Evolutionary conservation across 2,888 invertebrate species (phyloP), one percentile per base, ranked within the genome.

Genomic region (Cryptus viduatorius): DNA sequence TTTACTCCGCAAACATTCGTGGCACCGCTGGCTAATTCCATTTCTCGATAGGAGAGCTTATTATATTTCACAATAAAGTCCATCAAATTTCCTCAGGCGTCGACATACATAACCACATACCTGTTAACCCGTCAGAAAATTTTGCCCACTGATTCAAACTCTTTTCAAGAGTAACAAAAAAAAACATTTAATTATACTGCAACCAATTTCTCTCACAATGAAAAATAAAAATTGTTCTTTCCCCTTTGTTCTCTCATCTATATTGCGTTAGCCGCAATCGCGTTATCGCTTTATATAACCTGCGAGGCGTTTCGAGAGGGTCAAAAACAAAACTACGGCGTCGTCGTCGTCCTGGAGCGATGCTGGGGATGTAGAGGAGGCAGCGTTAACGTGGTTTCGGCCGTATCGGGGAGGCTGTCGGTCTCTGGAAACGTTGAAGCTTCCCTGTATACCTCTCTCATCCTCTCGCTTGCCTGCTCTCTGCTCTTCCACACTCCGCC

Each of bases 241-340:
- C 44, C 68, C 59, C 69, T 78, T 78, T 72, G 82, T 48, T 65
- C 56, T 4, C 42, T 42, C 50, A 19, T 14, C 65, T 76, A 64
- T 76, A 65, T 50, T 59, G 42, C 64, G 69, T 59, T 71, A 65
- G 48, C 79, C 84, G 67, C 76, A 84, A 84, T 82, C 56, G 65
- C 50, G 69, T 84, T 84, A 84, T 79, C 84, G 75, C 79, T 79
- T 76, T 78, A 78, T 84, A 14, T 37, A 59, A 24, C 42, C 37
- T 31, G 24, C 64, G 37, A 50, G 50, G 69, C 53, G 16, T 31
- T 31, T 16, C 65, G 76, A 42, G 81, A 73, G 82, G 79, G 64
- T 82, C 69, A 65, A 84, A 84, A 84, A 81, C 78, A 82, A 84
- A 84, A 84, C 79, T 84, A 84, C 79, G 46, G 37, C 48, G 59